A percentile compares a stretch with the other conserved stretches of the same genome.
Evolutionary conservation across 2,888 invertebrate genomes (phyloP).

Genomic region (Parapristionchus giblindavisi): DNA sequence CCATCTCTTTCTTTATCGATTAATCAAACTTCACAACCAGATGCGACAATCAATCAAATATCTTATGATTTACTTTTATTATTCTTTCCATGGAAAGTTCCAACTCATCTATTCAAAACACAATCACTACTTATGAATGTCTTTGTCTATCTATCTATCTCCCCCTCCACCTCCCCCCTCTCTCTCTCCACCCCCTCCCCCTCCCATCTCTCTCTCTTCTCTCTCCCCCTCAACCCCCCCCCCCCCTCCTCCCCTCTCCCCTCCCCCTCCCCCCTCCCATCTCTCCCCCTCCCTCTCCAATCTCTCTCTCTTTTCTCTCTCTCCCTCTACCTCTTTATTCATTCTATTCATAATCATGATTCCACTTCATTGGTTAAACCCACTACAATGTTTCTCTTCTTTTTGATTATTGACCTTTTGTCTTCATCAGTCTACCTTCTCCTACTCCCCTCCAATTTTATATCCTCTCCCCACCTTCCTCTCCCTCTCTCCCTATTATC

Average conservation of each 20-base stretch:
- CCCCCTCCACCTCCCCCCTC: too few species aligned
- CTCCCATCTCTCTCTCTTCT: neutral
- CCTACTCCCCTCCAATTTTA: neutral
- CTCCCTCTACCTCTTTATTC: conserved; percentile 1
- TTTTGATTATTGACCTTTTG: too few species aligned
- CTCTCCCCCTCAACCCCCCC: neutral
- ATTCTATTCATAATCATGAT: conserved; percentile 1
- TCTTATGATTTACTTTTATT: too few species aligned
- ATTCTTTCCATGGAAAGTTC: too few species aligned
- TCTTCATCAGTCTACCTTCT: too few species aligned
- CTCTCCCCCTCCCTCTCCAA: neutral
- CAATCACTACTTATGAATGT: too few species aligned
- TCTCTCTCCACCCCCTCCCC: neutral
- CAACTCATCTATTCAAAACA: too few species aligned
- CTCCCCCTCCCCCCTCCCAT: neutral
- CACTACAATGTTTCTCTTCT: conserved; percentile 8
- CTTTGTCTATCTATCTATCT: too few species aligned
- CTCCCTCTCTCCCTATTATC: conserved; percentile 17
- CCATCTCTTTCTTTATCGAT: too few species aligned
- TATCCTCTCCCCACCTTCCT: neutral
- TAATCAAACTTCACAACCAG: too few species aligned
- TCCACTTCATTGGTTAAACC: neutral
- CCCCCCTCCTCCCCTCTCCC: neutral
- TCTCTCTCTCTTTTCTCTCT: conserved; percentile 6
- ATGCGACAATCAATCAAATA: too few species aligned